Evolutionary conservation across 2,113 vertebrate species (phyloP).

Genomic region (Sphaerodactylus townsendi): DNA sequence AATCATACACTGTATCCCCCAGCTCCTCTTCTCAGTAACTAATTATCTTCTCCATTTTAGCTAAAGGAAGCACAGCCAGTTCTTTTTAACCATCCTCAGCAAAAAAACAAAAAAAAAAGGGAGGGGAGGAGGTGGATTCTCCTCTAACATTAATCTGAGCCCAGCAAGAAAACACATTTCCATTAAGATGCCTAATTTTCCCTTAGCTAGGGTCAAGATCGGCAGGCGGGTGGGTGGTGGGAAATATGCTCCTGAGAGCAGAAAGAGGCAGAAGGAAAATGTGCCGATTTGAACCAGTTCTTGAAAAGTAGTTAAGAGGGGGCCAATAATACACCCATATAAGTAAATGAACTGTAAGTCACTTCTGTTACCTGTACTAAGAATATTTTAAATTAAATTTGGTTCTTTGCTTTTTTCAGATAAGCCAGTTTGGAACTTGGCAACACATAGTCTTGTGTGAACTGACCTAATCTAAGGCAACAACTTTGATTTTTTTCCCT

Average conservation of each 20-base stretch:
- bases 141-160: neutral
- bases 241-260: neutral
- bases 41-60: neutral
- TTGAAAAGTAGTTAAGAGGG: neutral
- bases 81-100: neutral
- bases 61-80: neutral
- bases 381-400: slow-evolving; percentile 8
- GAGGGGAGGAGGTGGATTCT: no score
- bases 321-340: neutral
- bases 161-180: neutral
- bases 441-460: neutral
- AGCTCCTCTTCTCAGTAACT: neutral
- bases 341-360: neutral
- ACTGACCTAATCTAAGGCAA: neutral
- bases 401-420: neutral
- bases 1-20: neutral
- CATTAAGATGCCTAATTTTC: neutral
- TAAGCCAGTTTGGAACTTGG: neutral
- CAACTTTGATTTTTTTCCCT: slow-evolving; percentile 9
- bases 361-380: neutral
- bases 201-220: neutral
- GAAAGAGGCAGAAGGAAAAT: neutral
- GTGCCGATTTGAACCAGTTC: neutral
- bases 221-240: no score
- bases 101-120: no score